These are phyloP conservation scores for Athalia circularis DNA, from an alignment of 2,888 invertebrate species.

Conservation along the genomic window DNA sequence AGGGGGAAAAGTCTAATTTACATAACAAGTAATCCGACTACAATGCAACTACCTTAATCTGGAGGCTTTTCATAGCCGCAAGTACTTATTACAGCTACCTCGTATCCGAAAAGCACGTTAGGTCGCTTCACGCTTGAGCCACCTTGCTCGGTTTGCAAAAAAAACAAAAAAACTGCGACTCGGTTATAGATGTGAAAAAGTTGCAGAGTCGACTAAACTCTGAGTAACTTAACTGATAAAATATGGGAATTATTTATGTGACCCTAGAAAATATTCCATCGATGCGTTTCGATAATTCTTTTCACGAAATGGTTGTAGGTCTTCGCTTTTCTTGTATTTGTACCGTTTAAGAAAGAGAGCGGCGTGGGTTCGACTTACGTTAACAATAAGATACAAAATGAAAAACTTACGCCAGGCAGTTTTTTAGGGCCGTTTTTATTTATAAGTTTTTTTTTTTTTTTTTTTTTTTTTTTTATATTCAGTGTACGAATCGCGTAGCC, in stretches of 20 bases:
- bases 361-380: too few species aligned
- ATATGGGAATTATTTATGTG: too few species aligned
- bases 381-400: too few species aligned
- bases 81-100: neutral
- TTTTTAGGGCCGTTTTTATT: too few species aligned
- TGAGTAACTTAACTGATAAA: too few species aligned
- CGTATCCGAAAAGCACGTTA: neutral
- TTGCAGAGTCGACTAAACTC: neutral
- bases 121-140: neutral
- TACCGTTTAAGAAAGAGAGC: too few species aligned
- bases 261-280: too few species aligned
- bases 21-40: slow-evolving; percentile 58
- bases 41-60: slow-evolving; percentile 58
- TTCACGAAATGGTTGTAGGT: too few species aligned
- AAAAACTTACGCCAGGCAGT: too few species aligned
- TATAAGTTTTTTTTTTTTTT: neutral
- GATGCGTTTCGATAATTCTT: too few species aligned
- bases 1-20: slow-evolving; percentile 55
- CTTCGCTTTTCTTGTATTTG: too few species aligned
- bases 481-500: neutral
- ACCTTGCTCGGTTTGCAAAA: neutral
- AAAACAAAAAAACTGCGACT: neutral
- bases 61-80: slow-evolving; percentile 38
- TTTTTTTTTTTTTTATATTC: slow-evolving; percentile 10
- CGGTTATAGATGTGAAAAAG: neutral